Evolutionary conservation across 2,888 invertebrate genomes (phyloP).

Genomic region (Watsonalla binaria): DNA sequence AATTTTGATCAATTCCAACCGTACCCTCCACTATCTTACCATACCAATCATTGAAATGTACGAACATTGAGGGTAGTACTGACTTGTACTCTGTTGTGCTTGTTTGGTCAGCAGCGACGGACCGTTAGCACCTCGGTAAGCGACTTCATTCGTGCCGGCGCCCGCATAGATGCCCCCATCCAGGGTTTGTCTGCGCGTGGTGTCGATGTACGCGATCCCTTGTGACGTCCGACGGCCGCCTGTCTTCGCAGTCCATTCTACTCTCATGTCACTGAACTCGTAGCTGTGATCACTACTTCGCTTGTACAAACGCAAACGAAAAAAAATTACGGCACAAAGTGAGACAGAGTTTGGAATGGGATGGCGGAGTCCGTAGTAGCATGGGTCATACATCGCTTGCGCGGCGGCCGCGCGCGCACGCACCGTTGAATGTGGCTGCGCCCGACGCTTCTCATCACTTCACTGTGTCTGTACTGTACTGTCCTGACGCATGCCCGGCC

Average conservation of each 20-base stretch:
- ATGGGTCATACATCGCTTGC: conserved; percentile 78
- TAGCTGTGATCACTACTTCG: conserved; percentile 13
- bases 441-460: conserved; percentile 78
- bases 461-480: conserved; percentile 77
- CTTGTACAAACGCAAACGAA: conserved; percentile 7
- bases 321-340: conserved; percentile 12
- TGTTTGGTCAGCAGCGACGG: conserved; percentile 78
- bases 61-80: conserved; percentile 70
- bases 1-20: conserved; percentile 31
- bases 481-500: conserved; percentile 77
- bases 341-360: conserved; percentile 28
- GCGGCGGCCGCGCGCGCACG: conserved; percentile 76
- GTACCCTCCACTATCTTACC: conserved; percentile 37
- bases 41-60: conserved; percentile 45
- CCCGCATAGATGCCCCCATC: conserved; percentile 51
- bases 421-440: conserved; percentile 78
- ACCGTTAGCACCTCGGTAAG: conserved; percentile 77
- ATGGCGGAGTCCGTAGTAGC: conserved; percentile 66
- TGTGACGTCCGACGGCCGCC: conserved; percentile 74
- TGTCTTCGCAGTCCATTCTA: conserved; percentile 31
- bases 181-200: conserved; percentile 60
- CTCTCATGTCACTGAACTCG: conserved; percentile 18
- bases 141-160: conserved; percentile 60
- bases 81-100: conserved; percentile 75
- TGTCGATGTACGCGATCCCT: conserved; percentile 66